Conservation (phyloP, 2,888 invertebrate species). For the Drosophila ezoana region DNA sequence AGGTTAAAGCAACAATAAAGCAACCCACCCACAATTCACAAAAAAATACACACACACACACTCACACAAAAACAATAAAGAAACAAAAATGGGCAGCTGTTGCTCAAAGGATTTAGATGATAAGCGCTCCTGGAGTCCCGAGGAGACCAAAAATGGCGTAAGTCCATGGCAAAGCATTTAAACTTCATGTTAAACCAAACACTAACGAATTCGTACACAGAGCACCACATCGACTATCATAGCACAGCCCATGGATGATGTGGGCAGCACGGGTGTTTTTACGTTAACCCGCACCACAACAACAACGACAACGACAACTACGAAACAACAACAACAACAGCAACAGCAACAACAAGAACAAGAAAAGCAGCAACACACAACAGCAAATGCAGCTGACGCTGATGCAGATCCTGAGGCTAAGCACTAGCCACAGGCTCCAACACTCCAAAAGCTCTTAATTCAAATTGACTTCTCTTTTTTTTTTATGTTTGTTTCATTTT, state of each 20-base stretch:
- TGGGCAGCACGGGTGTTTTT: conserved; percentile 73
- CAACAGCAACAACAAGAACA: conserved; percentile 39
- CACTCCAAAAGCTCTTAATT: conserved; percentile 3
- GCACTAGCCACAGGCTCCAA: conserved; percentile 23
- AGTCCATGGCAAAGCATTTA: conserved; percentile 19
- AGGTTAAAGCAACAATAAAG: conserved; percentile 58
- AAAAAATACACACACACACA: not conserved
- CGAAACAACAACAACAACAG: conserved; percentile 28
- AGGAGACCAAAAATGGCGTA: conserved; percentile 80
- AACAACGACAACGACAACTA: conserved; percentile 37
- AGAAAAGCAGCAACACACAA: conserved; percentile 34
- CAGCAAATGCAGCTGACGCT: conserved; percentile 14
- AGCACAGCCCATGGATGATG: conserved; percentile 76
- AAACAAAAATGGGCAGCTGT: conserved; percentile 74
- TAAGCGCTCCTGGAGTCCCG: conserved; percentile 81
- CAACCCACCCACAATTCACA: not conserved
- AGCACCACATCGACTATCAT: conserved; percentile 81
- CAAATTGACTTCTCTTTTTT: conserved; percentile 3
- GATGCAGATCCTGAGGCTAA: conserved; percentile 24
- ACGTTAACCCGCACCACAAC: conserved; percentile 62
- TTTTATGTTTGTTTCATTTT: conserved; percentile 2
- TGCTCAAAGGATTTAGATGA: conserved; percentile 80
- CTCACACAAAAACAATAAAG: not conserved
- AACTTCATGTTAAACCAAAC: not conserved
- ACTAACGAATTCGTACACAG: conserved; percentile 38